Conservation (phyloP, 2,888 invertebrate genomes). For the Epinotia ramella region DNA sequence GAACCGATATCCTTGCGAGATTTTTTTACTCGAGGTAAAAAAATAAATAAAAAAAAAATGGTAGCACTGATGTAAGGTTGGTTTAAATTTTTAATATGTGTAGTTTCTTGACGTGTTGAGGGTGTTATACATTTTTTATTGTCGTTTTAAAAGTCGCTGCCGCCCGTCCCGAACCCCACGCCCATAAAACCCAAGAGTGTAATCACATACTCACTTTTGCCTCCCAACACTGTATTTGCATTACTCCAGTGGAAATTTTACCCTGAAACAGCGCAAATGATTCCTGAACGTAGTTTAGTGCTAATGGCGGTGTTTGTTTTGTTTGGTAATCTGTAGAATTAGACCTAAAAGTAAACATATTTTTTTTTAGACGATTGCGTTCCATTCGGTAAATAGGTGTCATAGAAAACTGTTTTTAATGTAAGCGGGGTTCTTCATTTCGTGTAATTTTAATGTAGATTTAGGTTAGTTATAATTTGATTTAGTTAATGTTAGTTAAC, state of each 20-base stretch:
- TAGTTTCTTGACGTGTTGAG: too few relatives aligned
- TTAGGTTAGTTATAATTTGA: too few relatives aligned
- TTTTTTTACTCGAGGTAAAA: too few relatives aligned
- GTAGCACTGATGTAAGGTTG: too few relatives aligned
- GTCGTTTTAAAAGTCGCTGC: slow-evolving; percentile 1
- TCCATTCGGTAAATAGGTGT: not conserved
- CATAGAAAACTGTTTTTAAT: too few relatives aligned
- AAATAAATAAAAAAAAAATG: too few relatives aligned
- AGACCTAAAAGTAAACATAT: not conserved
- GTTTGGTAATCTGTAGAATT: not conserved
- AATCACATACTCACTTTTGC: slow-evolving; percentile 45
- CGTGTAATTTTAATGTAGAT: too few relatives aligned
- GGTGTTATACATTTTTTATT: not conserved
- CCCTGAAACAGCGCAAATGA: slow-evolving; percentile 29
- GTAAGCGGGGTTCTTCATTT: too few relatives aligned
- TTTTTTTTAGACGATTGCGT: not conserved
- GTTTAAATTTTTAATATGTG: too few relatives aligned
- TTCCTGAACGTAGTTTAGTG: slow-evolving; percentile 24
- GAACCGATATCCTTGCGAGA: too few relatives aligned
- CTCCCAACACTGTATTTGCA: slow-evolving; percentile 46
- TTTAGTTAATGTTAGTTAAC: too few relatives aligned
- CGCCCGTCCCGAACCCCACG: slow-evolving; percentile 1
- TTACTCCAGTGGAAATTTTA: slow-evolving; percentile 32
- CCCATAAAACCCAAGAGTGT: slow-evolving; percentile 34
- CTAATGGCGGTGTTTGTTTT: slow-evolving; percentile 22